phyloP scores from a whole-genome alignment of 2,113 vertebrate genomes.

The Empidonax traillii region DNA sequence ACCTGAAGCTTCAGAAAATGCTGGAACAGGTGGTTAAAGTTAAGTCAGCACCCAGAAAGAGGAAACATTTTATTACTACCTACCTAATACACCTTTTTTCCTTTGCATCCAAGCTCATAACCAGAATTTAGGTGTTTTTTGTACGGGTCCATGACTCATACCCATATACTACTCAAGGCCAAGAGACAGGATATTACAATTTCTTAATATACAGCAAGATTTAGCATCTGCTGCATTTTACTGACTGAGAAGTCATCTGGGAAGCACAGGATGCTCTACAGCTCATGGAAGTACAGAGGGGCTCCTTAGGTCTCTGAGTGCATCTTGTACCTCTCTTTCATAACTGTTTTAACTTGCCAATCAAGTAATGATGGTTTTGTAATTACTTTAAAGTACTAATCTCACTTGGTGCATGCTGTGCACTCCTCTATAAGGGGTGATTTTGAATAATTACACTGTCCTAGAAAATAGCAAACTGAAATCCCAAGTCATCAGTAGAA shows the following conservation, averaged over 20 bases:
- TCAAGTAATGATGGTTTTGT: background rate
- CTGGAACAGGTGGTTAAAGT: background rate
- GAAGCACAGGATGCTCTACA: background rate
- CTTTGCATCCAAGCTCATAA: background rate
- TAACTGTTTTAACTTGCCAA: background rate
- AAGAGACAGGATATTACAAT: background rate
- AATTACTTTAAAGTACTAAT: background rate
- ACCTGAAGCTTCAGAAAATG: slow-evolving; percentile 2
- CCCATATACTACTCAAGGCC: background rate
- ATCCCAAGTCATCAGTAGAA: background rate
- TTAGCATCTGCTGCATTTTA: background rate
- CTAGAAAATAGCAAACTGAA: background rate
- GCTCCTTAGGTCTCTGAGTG: background rate
- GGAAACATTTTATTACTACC: background rate
- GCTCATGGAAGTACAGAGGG: background rate
- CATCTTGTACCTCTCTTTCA: background rate
- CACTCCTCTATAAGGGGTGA: background rate
- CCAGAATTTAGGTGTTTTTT: background rate
- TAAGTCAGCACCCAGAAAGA: background rate
- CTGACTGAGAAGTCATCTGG: background rate
- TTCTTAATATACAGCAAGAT: background rate
- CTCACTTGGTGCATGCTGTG: background rate
- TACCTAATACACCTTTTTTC: background rate
- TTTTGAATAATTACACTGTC: background rate
- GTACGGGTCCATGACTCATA: background rate